Percentiles rank a stretch among this genome's conserved stretches.
These are phyloP conservation scores for Nesidiocoris tenuis DNA, from an alignment of 2,888 invertebrate genomes.

Conservation along the genomic window DNA sequence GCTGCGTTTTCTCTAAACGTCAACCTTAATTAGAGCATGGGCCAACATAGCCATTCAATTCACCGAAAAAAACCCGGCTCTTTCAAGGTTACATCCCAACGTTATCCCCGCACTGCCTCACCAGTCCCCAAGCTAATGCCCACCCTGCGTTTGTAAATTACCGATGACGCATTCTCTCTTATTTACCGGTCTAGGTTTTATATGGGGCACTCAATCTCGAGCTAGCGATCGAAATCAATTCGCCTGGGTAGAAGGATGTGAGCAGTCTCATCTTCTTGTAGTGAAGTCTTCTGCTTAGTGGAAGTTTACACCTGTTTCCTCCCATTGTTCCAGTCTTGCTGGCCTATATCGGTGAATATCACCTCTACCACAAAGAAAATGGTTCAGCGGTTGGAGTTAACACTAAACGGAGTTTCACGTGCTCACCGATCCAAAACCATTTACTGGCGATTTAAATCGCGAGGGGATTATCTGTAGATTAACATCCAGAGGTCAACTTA, in stretches of 20 bases:
- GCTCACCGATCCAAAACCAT: not conserved
- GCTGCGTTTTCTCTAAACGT: no score
- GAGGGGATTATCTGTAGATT: no score
- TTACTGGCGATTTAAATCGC: no score
- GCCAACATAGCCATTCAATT: no score
- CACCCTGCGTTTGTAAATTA: not conserved
- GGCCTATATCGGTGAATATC: conserved; percentile 32
- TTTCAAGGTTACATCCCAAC: not conserved
- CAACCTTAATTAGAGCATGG: no score
- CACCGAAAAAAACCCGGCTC: no score
- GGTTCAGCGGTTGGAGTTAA: not conserved
- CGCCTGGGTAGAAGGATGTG: not conserved
- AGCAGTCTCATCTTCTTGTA: not conserved
- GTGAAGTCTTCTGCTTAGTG: not conserved
- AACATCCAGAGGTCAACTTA: no score
- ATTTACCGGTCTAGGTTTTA: not conserved
- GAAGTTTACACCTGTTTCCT: conserved; percentile 32
- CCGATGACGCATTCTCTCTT: not conserved
- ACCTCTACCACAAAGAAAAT: not conserved
- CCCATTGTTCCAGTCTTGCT: conserved; percentile 25
- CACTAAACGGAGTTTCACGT: not conserved
- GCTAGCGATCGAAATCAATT: not conserved
- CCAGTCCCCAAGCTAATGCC: no score
- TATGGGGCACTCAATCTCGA: not conserved
- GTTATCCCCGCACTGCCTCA: not conserved